Evolutionary conservation across 1,140 invertebrate species (phyloP), one percentile per base, ranked within the genome.

Genomic region (Wiebesia pumilae): DNA sequence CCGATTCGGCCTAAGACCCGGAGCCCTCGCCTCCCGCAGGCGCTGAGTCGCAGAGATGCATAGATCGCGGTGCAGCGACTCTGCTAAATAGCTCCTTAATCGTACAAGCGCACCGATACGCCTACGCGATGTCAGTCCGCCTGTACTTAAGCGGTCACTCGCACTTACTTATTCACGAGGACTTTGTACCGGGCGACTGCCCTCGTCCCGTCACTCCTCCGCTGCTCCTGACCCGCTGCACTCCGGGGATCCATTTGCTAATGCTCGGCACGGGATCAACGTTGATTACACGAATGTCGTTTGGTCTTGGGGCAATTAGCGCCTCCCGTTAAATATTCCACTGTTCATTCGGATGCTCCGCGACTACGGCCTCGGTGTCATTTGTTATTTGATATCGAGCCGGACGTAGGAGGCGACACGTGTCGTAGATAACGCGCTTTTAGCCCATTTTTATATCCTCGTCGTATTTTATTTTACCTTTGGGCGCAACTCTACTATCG

Each of bases 121-220:
- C 85, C 54, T 14, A 65, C 27, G 65, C 71, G 14, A 81, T 65
- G 84, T 81, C 84, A 77, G 79, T 86, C 65, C 19, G 69, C 84
- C 77, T 67, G 71, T 86, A 87, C 85, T 87, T 79, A 80, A 87
- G 77, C 85, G 85, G 85, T 87, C 81, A 87, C 85, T 87, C 81
- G 75, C 81, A 43, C 65, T 87, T 78, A 86, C 85, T 87, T 87
- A 87, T 87, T 83, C 85, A 87, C n/a, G 81, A 80, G 85, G 75
- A 86, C 69, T 83, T 87, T 83, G 85, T 81, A 83, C 81, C 83
- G 35, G 54, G 47, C 40, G 10, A 2, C 43, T 14, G 14, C 78
- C 21, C 3, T 27, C 62, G 51, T 2, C 30, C 67, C 16, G 51
- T 73, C 78, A 38, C 62, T 77, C 21, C 40, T 35, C 9, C n/a